Percentiles rank a stretch among this genome's conserved stretches.
These are phyloP conservation scores for Leucoma salicis DNA, from an alignment of 2,888 invertebrate species.

Conservation along the genomic window DNA sequence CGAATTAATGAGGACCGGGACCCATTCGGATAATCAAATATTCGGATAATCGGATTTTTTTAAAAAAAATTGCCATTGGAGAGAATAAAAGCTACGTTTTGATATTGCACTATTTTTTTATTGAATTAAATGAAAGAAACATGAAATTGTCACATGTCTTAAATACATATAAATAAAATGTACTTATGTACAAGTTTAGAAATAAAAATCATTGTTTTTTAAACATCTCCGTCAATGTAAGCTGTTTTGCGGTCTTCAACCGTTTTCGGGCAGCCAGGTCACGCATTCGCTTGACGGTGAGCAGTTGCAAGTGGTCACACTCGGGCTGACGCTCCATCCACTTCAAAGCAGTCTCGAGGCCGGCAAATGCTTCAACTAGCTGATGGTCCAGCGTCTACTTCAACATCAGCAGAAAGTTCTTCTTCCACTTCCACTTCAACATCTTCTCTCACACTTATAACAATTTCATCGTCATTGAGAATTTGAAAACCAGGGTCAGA, in stretches of 20 bases:
- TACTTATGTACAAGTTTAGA: too few relatives aligned
- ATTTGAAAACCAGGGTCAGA: conserved; percentile 13
- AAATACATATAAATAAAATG: too few relatives aligned
- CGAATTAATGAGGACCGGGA: not conserved
- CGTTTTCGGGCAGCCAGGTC: not conserved
- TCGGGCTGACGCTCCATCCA: not conserved
- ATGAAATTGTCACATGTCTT: too few relatives aligned
- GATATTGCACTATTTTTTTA: not conserved
- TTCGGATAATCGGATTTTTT: not conserved
- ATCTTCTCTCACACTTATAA: conserved; percentile 2
- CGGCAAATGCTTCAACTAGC: not conserved
- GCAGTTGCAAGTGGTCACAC: not conserved
- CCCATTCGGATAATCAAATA: not conserved
- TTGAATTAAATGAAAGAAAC: conserved; percentile 1
- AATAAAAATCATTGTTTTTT: not conserved
- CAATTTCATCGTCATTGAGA: not conserved
- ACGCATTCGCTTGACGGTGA: not conserved
- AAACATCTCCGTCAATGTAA: not conserved
- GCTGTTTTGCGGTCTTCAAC: not conserved
- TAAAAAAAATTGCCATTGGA: not conserved
- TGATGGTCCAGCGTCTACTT: conserved; percentile 2
- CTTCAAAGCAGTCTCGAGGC: not conserved
- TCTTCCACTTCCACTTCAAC: not conserved
- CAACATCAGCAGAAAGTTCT: conserved; percentile 1
- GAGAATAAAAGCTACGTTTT: not conserved